phyloP scores from a whole-genome alignment of 2,113 vertebrate species.

The Hippocampus comes region DNA sequence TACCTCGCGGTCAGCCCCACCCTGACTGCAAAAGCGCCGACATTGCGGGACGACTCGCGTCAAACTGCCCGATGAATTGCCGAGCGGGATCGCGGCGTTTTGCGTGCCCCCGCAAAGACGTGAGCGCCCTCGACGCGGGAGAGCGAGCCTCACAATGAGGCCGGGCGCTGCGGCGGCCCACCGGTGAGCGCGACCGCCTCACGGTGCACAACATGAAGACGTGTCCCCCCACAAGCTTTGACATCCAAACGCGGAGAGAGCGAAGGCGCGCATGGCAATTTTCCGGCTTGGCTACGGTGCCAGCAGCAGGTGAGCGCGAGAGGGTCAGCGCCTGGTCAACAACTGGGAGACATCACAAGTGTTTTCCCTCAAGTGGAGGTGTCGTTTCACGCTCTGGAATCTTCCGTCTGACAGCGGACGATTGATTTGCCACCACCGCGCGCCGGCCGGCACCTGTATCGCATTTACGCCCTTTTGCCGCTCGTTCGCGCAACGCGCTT shows the following conservation, averaged over 20 bases:
- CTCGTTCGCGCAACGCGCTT: not conserved
- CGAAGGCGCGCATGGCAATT: not conserved
- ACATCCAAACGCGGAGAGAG: not conserved
- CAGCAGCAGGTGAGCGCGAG: not conserved
- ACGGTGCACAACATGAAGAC: too few species aligned
- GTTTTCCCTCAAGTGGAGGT: not conserved
- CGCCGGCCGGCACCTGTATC: not conserved
- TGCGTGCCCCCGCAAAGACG: too few species aligned
- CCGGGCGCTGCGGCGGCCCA: too few species aligned
- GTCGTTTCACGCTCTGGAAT: constrained; percentile 2
- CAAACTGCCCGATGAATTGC: too few species aligned
- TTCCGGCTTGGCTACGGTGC: not conserved
- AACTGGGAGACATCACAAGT: constrained; percentile 3
- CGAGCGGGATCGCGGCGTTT: too few species aligned
- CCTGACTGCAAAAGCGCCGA: too few species aligned
- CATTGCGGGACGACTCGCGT: too few species aligned
- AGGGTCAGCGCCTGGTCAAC: not conserved
- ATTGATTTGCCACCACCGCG: not conserved
- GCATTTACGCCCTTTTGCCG: not conserved
- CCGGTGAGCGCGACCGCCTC: too few species aligned
- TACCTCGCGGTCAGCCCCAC: too few species aligned
- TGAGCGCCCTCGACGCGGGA: too few species aligned
- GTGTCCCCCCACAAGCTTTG: not conserved
- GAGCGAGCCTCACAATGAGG: too few species aligned
- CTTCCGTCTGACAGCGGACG: not conserved